These are phyloP conservation scores for Troilus luridus DNA, from an alignment of 2,888 invertebrate species.

Conservation along the genomic window DNA sequence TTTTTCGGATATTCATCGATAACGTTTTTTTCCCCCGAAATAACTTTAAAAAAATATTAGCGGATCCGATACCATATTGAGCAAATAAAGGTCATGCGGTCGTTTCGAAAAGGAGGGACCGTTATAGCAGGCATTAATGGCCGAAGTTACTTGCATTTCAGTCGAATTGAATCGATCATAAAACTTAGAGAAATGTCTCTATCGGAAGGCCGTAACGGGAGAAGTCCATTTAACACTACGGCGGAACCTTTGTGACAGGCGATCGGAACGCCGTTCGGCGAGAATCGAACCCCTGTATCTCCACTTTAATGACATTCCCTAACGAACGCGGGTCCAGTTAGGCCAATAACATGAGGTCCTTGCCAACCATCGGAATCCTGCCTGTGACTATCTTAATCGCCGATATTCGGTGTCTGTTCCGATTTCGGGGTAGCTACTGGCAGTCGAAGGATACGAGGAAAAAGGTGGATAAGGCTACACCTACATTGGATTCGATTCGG, in stretches of 20 bases:
- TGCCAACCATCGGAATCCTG: conserved; percentile 29
- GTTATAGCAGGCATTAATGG: conserved; percentile 23
- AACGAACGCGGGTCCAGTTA: conserved; percentile 21
- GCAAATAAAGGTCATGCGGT: conserved; percentile 16
- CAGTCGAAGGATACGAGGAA: not conserved
- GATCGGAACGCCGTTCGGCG: conserved; percentile 17
- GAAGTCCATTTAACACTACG: conserved; percentile 36
- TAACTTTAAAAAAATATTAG: not conserved
- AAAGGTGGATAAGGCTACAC: too few species aligned
- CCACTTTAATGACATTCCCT: conserved; percentile 26
- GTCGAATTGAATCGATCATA: conserved; percentile 19
- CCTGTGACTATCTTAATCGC: not conserved
- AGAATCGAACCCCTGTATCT: conserved; percentile 16
- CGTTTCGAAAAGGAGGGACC: not conserved
- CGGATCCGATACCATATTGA: not conserved
- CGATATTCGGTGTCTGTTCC: not conserved
- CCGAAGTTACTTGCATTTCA: conserved; percentile 18
- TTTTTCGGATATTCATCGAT: not conserved
- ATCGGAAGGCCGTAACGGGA: conserved; percentile 40
- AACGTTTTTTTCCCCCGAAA: not conserved
- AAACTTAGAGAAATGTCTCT: conserved; percentile 37
- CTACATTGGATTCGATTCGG: too few species aligned
- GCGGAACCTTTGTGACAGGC: conserved; percentile 46
- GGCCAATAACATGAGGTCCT: conserved; percentile 6
- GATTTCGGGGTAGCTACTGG: not conserved